A percentile compares a stretch with the other conserved stretches of the same genome.
Evolutionary conservation across 2,113 vertebrate genomes (phyloP).

Genomic region (Tachysurus vachellii): DNA sequence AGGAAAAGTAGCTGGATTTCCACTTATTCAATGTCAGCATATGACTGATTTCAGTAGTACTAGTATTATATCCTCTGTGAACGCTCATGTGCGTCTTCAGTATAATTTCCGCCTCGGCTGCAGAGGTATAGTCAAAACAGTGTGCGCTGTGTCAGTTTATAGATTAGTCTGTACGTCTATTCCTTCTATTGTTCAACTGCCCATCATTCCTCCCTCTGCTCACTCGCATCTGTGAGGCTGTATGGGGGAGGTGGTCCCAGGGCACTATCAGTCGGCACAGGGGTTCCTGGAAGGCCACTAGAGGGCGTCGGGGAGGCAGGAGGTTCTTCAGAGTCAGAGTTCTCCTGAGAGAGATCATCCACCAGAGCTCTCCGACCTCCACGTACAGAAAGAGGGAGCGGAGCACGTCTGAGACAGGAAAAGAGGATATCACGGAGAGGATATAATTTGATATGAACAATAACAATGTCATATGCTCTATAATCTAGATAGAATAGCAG

Average conservation of each 20-base stretch:
- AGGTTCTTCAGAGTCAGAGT: slow-evolving; percentile 77
- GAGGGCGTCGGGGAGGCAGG: slow-evolving; percentile 72
- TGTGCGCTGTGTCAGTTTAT: slow-evolving; percentile 10
- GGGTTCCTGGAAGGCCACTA: slow-evolving; percentile 68
- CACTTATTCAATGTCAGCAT: slow-evolving; percentile 22
- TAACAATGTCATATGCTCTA: background rate
- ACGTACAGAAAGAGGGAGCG: slow-evolving; percentile 71
- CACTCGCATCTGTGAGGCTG: slow-evolving; percentile 73
- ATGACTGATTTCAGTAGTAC: slow-evolving; percentile 39
- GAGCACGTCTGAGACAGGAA: slow-evolving; percentile 64
- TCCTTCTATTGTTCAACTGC: background rate
- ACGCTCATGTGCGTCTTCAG: slow-evolving; percentile 27
- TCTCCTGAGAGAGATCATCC: slow-evolving; percentile 76
- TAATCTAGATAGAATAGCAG: background rate
- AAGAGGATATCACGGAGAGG: slow-evolving; percentile 2
- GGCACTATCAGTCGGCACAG: slow-evolving; percentile 70
- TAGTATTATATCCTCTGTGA: slow-evolving; percentile 32
- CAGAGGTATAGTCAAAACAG: slow-evolving; percentile 28
- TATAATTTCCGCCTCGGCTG: slow-evolving; percentile 22
- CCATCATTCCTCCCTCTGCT: slow-evolving; percentile 35
- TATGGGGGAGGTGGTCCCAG: slow-evolving; percentile 72
- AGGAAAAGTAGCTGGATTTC: slow-evolving; percentile 19
- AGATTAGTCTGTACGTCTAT: background rate
- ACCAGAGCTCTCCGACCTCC: slow-evolving; percentile 71
- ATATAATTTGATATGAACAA: background rate